Evolutionary conservation across 2,888 invertebrate genomes (phyloP).

Genomic region (Hoplodrina blanda): DNA sequence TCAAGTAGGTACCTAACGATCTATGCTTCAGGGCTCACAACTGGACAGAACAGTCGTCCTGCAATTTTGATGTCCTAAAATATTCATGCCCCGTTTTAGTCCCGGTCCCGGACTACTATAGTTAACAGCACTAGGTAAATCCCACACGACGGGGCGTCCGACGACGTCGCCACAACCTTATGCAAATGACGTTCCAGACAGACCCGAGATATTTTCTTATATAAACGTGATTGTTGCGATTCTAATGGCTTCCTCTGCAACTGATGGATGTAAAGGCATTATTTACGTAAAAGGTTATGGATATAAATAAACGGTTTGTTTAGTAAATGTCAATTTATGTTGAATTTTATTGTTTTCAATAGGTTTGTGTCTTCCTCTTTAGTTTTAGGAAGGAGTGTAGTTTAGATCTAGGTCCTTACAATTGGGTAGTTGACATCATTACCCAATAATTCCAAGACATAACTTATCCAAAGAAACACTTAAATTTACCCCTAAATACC

Average conservation of each 20-base stretch:
- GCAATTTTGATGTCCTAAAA: constrained; percentile 33
- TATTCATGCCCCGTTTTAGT: constrained; percentile 32
- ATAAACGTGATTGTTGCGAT: constrained; percentile 69
- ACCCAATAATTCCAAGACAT: no score
- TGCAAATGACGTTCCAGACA: constrained; percentile 70
- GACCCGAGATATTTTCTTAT: constrained; percentile 65
- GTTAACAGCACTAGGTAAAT: constrained; percentile 52
- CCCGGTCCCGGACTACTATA: constrained; percentile 27
- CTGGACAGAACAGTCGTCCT: not conserved
- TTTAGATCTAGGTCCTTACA: not conserved
- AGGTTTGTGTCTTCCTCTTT: not conserved
- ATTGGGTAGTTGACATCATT: no score
- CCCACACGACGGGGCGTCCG: constrained; percentile 63
- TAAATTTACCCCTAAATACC: no score
- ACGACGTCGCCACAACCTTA: constrained; percentile 59
- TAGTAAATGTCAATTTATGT: constrained; percentile 34
- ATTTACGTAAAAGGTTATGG: constrained; percentile 62
- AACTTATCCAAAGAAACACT: no score
- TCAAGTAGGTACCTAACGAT: no score
- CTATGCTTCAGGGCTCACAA: not conserved
- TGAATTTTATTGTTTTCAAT: constrained; percentile 4
- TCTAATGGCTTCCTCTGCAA: constrained; percentile 65
- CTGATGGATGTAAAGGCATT: constrained; percentile 58
- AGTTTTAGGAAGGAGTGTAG: not conserved
- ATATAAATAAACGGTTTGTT: constrained; percentile 41